Base-by-base conservation (phyloP, 2,888 invertebrate genomes). In the Cyaniris semiargus region DNA sequence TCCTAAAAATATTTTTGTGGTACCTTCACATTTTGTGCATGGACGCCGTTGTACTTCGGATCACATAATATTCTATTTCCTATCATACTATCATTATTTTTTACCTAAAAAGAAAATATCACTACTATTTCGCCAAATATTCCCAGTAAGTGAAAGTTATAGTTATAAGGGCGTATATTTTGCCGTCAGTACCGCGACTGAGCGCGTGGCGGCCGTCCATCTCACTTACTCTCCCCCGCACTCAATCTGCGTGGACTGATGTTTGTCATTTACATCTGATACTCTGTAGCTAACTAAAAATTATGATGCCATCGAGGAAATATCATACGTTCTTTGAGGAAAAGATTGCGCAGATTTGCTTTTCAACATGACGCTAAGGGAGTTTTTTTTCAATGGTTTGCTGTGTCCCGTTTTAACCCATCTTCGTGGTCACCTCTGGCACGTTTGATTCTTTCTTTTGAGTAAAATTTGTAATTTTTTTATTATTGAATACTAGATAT, bases 201-300 rank as follows among this genome's bases (percentile, higher is more conserved):
- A 76, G 81, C 84, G 84, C 84, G 84, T 84, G 84, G 81, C 82
- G 78, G 78, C 76, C 78, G 83, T 83, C 84, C 76, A 78, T 83
- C 81, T 82, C 81, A 83, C 79, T 84, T 83, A 81, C 78, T 66
- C 70, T 76, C 78, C 79, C 81, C 77, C 44, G 38, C 38, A 71
- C 31, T 76, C 77, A 76, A 76, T 76, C 70, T 76, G 27, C 23
- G 66, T 66, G 44, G 44, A 27, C 23, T 70, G 70, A 76, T 76
- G 31, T 31, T 53, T 70, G 53, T 74, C 23, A 74, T 74, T 74
- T 53, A 53, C 53, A 48, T 21, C 53, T 72, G 13, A 34, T 71
- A 71, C 21, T 4, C 60, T 58, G 58, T 58, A 58, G 21, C 58
- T 58, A 58, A 58, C n/a, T 58, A 58, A 58, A 58, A 58, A 58